Base-by-base conservation (phyloP, 2,888 invertebrate species). In the Polyommatus icarus region DNA sequence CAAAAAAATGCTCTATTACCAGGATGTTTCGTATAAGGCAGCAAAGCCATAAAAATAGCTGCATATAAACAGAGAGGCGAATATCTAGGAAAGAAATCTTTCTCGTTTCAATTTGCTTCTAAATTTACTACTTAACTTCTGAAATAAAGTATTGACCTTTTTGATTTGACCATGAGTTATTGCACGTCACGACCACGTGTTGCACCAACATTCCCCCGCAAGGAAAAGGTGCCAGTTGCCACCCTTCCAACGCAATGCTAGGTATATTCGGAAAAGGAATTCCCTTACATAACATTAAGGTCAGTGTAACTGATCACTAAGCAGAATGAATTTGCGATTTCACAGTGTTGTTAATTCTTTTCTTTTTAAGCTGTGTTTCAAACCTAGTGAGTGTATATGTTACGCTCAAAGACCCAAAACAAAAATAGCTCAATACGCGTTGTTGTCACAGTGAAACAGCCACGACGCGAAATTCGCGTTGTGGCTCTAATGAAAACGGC, bases 141-240 rank as follows among this genome's bases (percentile, higher is more conserved):
- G 24, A 61, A 61, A 61, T 12, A 10, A 61, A 24, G 24, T 61
- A 10, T 24, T 10, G 20, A 59, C 59, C 20, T 59, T 59, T 59
- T 10, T 59, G 61, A 61, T 61, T 24, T 24, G 24, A 20, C 61
- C 20, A 24, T 24, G 10, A 12, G 24, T 20, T 59, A 59, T 20
- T 61, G 24, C 61, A 61, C 61, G 61, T 61, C 61, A 24, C 24
- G 24, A 24, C 61, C 61, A 61, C 24, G 61, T 61, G 61, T 61
- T 61, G 61, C 61, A 24, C 61, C 24, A 12, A 20, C 24, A 61
- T 61, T 61, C 61, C 24, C 61, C 61, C 24, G 12, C 61, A 61
- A 20, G 61, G 61, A 57, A 8, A 59, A 59, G 59, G 24, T 24
- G 10, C 20, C 61, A 59, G 59, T 12, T 24, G 10, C 20, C 61